A percentile compares a stretch with the other conserved stretches of the same genome.
Evolutionary conservation across 1,140 invertebrate genomes (phyloP).

Genomic region (Neodiprion fabricii): DNA sequence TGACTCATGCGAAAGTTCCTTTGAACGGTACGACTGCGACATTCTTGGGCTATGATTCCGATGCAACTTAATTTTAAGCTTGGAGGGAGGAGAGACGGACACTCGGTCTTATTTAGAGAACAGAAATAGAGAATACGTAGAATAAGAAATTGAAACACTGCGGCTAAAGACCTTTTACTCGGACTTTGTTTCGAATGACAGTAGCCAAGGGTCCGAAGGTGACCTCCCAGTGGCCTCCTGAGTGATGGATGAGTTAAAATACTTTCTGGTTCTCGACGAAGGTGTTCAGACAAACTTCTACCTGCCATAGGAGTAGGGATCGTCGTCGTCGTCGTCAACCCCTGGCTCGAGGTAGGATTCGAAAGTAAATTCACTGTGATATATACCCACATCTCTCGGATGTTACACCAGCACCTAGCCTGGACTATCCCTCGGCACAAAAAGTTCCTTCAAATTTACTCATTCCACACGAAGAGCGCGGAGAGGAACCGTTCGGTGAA

Average conservation of each 20-base stretch:
- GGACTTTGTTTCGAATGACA: neutral
- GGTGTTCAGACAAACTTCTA: neutral
- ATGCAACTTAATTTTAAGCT: neutral
- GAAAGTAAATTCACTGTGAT: neutral
- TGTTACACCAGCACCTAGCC: neutral
- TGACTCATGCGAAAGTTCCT: neutral
- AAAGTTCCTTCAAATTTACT: neutral
- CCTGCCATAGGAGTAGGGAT: neutral
- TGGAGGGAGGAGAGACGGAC: neutral
- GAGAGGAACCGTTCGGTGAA: neutral
- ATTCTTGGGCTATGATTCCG: neutral
- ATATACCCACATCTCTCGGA: neutral
- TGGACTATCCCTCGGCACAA: neutral
- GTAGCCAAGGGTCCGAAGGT: neutral
- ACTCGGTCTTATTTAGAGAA: neutral
- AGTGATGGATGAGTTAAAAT: neutral
- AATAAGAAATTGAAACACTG: too few relatives aligned
- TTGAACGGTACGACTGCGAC: neutral
- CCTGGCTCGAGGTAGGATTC: neutral
- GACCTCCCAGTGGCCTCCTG: neutral
- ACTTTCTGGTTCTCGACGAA: neutral
- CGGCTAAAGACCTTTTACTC: neutral
- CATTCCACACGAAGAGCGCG: neutral
- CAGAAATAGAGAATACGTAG: neutral
- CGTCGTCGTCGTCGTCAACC: too few relatives aligned